Base-by-base conservation (phyloP, 2,113 vertebrate species). In the Holacanthus passer region DNA sequence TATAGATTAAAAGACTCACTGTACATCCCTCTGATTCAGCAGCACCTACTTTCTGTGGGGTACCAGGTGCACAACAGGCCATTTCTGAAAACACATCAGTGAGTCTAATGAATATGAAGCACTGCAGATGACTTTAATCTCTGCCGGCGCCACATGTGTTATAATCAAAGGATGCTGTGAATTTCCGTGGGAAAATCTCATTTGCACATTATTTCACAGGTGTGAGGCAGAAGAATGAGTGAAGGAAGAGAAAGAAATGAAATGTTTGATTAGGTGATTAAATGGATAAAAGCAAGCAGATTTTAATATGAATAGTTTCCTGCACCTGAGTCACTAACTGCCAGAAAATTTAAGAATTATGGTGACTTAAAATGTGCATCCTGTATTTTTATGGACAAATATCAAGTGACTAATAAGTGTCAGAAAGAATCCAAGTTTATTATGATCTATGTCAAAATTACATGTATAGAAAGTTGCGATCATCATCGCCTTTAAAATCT, bases 401-500 rank as follows among this genome's bases (percentile, higher is more conserved):
- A 47, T 41, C 2, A 39, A 20, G 10, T 22, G 65, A 29, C 16
- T 17, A 12, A 31, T 29, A 53, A 19, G 6, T 24, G 48, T 13
- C 19, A 29, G 11, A 16, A 37, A 68, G 22, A 13, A 10, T 29
- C 12, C 0, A 72, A 35, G 29, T 24, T 37, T 37, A 7, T 35
- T 35, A 17, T 19, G 37, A 50, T 59, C 16, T 47, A 13, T 77
- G 75, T 58, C 39, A 77, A 20, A 48, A 35, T n/a, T 16, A 32
- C 5, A 41, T 69, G 20, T 5, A 29, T 6, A 55, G 32, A 64
- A 37, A 41, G 22, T 10, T 1, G 2, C 39, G 29, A 59, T 20
- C 31, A 39, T 68, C 39, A 60, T 24, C 32, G n/a, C n/a, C n/a
- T n/a, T n/a, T n/a, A n/a, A n/a, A 62, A 55, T 59, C 55, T 35